Conservation (phyloP, 2,888 invertebrate species). For the Eupithecia insigniata region DNA sequence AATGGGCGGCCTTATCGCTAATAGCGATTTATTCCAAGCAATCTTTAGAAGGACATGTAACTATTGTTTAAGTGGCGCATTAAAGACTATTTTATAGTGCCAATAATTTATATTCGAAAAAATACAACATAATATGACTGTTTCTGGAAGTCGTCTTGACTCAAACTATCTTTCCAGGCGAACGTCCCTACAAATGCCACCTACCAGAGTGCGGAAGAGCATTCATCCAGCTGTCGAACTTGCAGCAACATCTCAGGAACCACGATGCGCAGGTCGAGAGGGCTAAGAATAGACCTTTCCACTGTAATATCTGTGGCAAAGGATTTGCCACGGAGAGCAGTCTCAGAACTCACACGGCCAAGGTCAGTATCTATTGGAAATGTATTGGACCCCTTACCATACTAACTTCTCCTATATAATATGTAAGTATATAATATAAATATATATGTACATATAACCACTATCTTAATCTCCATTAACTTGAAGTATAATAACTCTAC, state of each 20-base stretch:
- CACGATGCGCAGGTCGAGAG: conserved; percentile 98
- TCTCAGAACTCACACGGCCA: conserved; percentile 96
- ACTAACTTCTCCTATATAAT: too few species aligned
- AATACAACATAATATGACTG: too few species aligned
- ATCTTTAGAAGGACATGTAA: too few species aligned
- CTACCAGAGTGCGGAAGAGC: conserved; percentile 97
- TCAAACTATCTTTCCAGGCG: conserved; percentile 85
- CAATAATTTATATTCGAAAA: too few species aligned
- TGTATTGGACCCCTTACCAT: neutral
- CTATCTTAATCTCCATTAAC: neutral
- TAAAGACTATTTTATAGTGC: too few species aligned
- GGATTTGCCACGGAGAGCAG: conserved; percentile 98
- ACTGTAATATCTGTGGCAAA: conserved; percentile 98
- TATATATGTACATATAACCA: too few species aligned
- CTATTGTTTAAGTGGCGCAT: too few species aligned
- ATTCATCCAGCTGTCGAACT: conserved; percentile 97
- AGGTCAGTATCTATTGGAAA: conserved; percentile 88
- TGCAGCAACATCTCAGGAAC: conserved; percentile 97
- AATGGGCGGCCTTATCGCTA: too few species aligned
- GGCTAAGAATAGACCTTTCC: conserved; percentile 97
- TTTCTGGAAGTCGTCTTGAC: conserved; percentile 12
- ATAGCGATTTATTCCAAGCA: too few species aligned
- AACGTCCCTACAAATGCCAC: conserved; percentile 98
- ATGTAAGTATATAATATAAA: too few species aligned
- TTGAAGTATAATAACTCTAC: neutral